Conservation (phyloP, 2,113 vertebrate genomes). For the Pipra filicauda region DNA sequence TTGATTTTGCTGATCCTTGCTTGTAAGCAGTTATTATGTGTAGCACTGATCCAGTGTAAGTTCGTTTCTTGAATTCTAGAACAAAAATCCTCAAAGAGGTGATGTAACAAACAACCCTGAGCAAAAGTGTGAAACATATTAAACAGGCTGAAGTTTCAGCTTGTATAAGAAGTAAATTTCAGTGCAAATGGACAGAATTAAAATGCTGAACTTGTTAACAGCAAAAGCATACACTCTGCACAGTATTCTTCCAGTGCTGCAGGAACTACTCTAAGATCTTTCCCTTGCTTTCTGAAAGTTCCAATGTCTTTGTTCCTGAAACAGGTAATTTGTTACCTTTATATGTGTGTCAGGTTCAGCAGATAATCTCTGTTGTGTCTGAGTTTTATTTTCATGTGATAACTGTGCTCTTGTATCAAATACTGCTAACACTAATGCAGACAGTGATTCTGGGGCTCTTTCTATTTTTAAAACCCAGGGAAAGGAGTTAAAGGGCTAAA, state of each 20-base stretch:
- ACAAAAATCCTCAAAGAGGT: background rate
- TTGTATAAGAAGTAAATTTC: background rate
- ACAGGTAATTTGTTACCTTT: constrained; percentile 55
- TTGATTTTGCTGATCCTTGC: background rate
- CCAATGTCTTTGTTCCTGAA: constrained; percentile 1
- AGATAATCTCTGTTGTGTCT: constrained; percentile 61
- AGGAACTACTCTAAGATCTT: background rate
- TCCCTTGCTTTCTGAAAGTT: background rate
- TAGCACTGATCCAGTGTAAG: background rate
- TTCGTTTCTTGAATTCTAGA: background rate
- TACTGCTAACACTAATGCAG: background rate
- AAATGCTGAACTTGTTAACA: background rate
- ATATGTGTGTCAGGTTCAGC: constrained; percentile 49
- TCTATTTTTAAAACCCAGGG: background rate
- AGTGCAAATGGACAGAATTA: background rate
- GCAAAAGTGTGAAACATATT: background rate
- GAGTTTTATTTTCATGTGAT: constrained; percentile 71
- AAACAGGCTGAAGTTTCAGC: background rate
- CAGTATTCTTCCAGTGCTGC: background rate
- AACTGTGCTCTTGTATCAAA: constrained; percentile 63
- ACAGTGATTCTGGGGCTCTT: background rate
- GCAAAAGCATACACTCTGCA: background rate
- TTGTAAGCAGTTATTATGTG: background rate
- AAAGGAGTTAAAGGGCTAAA: background rate
- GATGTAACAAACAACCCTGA: background rate